Evolutionary conservation across 2,888 invertebrate species (phyloP), one percentile per base, ranked within the genome.

Genomic region (Epinotia demarniana): DNA sequence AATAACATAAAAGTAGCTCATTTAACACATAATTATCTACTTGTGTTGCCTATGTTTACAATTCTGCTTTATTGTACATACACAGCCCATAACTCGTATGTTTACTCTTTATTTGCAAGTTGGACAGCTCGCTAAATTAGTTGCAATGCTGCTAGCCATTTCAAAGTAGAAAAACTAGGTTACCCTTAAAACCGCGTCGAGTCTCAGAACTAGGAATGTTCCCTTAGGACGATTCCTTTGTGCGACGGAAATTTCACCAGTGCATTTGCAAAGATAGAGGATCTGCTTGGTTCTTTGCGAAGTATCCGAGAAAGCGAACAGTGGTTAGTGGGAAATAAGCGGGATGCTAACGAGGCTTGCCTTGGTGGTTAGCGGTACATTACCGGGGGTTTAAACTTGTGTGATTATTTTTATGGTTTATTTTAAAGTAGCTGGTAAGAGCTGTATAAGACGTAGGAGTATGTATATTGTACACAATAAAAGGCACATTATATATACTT

Each of bases 161-260:
- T 53, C 39, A 18, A 64, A 27, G 43, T 66, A 63, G 19, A 71
- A 75, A 69, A 75, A 66, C 61, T 61, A 49, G 69, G 75, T 23
- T 75, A 69, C 23, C 57, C 46, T 57, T 68, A 77, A 77, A 79
- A 78, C 80, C 77, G 79, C 78, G 75, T 78, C 77, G 77, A 39
- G 39, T 80, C 82, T 66, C 46, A 69, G 69, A 68, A 64, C 69
- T 27, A 68, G 61, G 73, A 73, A 68, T 67, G 49, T 75, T 71
- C 81, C 80, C 73, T 69, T 39, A 78, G 79, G 78, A 81, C 68
- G 73, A 60, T 75, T 69, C 80, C 81, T 84, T 80, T 81, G 78
- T 82, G 69, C 69, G 69, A 71, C 33, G 66, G 55, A 72, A 72
- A 66, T 67, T 77, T 77, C 72, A 43, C 46, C 73, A 57, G 39